Evolutionary conservation across 1,140 invertebrate genomes (phyloP), one percentile per base, ranked within the genome.

Genomic region (Camponotus vicinus): DNA sequence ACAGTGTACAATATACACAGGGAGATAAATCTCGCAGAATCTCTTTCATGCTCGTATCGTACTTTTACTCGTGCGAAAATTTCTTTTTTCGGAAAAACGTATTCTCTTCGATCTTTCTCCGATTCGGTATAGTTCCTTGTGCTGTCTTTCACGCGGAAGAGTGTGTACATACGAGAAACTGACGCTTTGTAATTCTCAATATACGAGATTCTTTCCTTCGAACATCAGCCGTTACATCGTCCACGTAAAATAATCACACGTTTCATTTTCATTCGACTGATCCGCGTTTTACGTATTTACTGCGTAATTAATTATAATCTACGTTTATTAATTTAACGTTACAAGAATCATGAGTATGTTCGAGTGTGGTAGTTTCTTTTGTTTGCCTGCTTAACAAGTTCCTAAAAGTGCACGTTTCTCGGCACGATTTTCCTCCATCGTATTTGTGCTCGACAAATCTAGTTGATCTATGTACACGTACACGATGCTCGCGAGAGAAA

Each of bases 1-100:
- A 94, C 92, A 94, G 88, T 94, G 92, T 93, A 94, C 91, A 95
- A 94, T 94, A 92, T 94, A 94, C 93, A 94, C 93, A 94, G 86
- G 92, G 90, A 80, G 77, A 90, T 91, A 92, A 89, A 89, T 84
- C 87, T 91, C 66, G 88, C 88, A 87, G 52, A 70, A 52, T 86
- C 77, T 55, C n/a, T 84, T 67, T n/a, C 32, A n/a, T 21, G 34
- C 64, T 79, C 69, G 69, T 61, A 27, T 57, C 27, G 37, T 55
- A 64, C 49, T 73, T 59, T 45, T n/a, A 55, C 49, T 42, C 52
- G 69, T 45, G 69, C 79, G 40, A 83, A 83, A 83, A 75, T 73
- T 40, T 75, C 42, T 61, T 61, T 49, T 45, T 73, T 57, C 27
- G 15, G 27, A 27, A 52, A 77, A 80, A 80, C 45, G n/a, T 27